Evolutionary conservation across 2,113 vertebrate genomes (phyloP).

Genomic region (Fukomys damarensis): DNA sequence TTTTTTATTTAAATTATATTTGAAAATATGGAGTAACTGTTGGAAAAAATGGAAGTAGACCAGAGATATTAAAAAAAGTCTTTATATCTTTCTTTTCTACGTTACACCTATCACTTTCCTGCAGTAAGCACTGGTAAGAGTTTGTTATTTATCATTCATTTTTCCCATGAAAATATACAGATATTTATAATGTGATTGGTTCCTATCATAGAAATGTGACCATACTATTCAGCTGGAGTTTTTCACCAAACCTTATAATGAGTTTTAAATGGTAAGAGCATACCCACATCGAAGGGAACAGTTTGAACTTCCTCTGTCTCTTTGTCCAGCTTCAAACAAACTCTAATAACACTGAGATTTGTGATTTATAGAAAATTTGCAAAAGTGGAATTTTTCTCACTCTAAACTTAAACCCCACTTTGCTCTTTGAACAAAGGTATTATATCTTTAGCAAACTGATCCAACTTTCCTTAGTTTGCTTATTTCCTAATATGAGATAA

Average conservation of each 20-base stretch:
- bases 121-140: background rate
- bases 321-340: constrained; percentile 48
- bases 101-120: background rate
- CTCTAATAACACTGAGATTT: constrained; percentile 42
- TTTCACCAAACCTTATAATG: constrained; percentile 46
- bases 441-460: background rate
- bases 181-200: background rate
- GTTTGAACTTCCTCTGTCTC: constrained; percentile 13
- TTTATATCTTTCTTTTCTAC: constrained; percentile 5
- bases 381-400: constrained; percentile 47
- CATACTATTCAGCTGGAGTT: constrained; percentile 29
- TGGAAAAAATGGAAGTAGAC: constrained; percentile 39
- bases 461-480: constrained; percentile 5
- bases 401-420: constrained; percentile 20
- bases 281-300: constrained; percentile 24
- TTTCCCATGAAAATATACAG: constrained; percentile 37
- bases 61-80: constrained; percentile 33
- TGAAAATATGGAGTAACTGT: constrained; percentile 10
- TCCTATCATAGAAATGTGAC: constrained; percentile 48
- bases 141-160: constrained; percentile 21
- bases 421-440: constrained; percentile 54
- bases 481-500: constrained; percentile 57
- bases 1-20: background rate
- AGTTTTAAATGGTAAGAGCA: constrained; percentile 46
- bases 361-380: constrained; percentile 28